Conservation (phyloP, 2,113 vertebrate species). For the Lamprologus callipterus region DNA sequence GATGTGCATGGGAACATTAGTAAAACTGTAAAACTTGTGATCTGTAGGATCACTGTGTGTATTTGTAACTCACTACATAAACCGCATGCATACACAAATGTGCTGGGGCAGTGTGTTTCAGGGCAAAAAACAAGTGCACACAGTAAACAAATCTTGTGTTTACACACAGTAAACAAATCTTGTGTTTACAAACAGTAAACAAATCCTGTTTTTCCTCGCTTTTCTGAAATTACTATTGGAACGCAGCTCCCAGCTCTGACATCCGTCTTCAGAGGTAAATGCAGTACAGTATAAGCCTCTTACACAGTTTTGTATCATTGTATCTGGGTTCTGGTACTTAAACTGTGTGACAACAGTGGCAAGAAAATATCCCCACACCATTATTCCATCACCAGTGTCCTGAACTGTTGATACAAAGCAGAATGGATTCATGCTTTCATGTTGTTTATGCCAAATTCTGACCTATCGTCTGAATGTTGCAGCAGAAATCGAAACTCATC, state of each 20-base stretch:
- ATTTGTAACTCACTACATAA: not conserved
- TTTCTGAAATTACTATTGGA: not conserved
- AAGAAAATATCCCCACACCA: not conserved
- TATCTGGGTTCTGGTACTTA: not conserved
- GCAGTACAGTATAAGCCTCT: not conserved
- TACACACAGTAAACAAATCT: not conserved
- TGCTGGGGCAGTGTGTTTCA: not conserved
- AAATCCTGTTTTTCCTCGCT: not conserved
- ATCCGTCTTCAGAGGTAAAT: not conserved
- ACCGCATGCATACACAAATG: fast-evolving
- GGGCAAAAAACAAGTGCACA: not conserved
- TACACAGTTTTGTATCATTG: not conserved
- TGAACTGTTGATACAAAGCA: not conserved
- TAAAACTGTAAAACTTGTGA: not conserved
- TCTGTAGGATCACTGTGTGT: not conserved
- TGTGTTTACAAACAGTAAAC: not conserved
- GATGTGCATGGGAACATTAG: not conserved
- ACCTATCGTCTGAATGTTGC: not conserved
- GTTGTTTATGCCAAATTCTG: not conserved
- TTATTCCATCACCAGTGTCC: not conserved
- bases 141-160: not conserved
- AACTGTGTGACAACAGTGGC: not conserved
- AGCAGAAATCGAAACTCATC: not conserved
- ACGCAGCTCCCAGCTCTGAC: not conserved
- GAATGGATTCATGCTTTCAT: not conserved